Conservation (phyloP, 2,797 vertebrate genomes). For the Psittacula echo region DNA sequence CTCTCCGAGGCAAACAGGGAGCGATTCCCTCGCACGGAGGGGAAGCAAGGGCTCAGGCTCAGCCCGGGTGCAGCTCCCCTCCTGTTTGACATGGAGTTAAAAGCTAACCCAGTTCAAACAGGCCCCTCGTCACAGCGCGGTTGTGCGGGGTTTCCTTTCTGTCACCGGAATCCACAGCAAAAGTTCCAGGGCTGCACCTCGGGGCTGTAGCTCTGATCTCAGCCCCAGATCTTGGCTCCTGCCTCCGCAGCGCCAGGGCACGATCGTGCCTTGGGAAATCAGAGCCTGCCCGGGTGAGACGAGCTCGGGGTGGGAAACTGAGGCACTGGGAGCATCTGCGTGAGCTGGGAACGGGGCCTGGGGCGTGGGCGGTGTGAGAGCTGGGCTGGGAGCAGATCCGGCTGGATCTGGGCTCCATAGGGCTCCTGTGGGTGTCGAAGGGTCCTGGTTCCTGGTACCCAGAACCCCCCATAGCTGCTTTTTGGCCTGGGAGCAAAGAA, state of each 20-base stretch:
- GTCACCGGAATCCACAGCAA: background rate
- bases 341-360: conserved; percentile 13
- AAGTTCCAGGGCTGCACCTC: conserved; percentile 48
- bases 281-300: rapidly evolving
- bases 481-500: background rate
- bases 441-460: background rate
- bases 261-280: background rate
- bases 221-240: background rate
- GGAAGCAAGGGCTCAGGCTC: conserved; percentile 21
- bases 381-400: background rate
- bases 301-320: conserved; percentile 6
- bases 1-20: conserved; percentile 5
- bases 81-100: conserved; percentile 54
- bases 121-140: background rate
- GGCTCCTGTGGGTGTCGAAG: background rate
- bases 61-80: background rate
- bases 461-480: background rate
- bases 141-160: background rate
- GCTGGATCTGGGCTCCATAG: background rate
- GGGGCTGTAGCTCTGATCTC: background rate
- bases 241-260: background rate
- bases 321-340: background rate
- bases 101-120: conserved; percentile 65
- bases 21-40: background rate
- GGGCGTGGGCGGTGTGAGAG: conserved; percentile 19